phyloP scores from a whole-genome alignment of 2,113 vertebrate genomes.

The Hydropotes inermis region DNA sequence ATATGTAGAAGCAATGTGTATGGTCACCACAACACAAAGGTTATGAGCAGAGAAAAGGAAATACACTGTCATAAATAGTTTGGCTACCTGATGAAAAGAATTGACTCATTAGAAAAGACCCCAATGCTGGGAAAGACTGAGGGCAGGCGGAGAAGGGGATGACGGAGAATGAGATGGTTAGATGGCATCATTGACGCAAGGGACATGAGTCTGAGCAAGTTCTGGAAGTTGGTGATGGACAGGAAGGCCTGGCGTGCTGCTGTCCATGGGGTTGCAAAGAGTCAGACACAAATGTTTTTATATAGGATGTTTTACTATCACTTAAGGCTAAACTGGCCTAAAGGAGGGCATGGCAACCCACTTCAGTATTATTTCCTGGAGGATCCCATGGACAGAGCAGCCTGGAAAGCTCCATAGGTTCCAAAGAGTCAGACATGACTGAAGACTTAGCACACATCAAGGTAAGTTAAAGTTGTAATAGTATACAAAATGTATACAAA shows the following conservation, averaged over 20 bases:
- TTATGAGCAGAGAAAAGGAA: neutral
- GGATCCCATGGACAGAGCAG: neutral
- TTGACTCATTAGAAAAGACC: neutral
- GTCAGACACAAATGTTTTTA: neutral
- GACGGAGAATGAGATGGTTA: accelerated
- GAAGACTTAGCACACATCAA: neutral
- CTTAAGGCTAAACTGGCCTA: neutral
- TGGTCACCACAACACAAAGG: neutral
- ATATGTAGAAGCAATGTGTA: neutral
- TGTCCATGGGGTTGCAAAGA: neutral
- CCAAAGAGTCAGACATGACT: neutral
- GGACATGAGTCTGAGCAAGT: neutral
- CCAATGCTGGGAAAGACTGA: neutral
- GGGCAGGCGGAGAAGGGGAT: neutral
- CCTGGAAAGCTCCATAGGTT: neutral
- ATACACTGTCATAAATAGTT: neutral
- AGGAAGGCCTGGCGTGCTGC: neutral
- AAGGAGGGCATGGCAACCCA: neutral
- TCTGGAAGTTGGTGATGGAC: neutral
- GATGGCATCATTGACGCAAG: neutral
- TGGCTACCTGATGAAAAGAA: neutral
- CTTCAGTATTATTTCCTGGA: neutral
- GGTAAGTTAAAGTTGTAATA: neutral
- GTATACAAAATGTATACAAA: neutral
- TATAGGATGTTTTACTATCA: neutral